Conservation (phyloP, 37 sponge, comb jelly and placozoan species). For the Ianthella basta region DNA sequence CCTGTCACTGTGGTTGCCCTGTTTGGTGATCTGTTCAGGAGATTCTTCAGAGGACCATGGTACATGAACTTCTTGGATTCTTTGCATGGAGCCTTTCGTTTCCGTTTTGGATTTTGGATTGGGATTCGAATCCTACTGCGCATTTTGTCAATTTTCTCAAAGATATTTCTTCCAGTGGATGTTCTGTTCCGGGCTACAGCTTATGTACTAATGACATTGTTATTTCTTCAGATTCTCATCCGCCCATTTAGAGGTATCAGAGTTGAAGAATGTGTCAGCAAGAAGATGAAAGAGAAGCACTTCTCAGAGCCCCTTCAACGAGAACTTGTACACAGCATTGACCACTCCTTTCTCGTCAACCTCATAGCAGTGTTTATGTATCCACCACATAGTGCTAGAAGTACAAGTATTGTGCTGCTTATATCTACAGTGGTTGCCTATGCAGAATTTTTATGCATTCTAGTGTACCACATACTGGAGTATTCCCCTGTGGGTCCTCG, state of each 20-base stretch:
- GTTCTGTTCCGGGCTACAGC: too few relatives aligned
- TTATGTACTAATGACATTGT: neutral
- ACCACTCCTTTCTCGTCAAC: neutral
- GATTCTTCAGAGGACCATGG: slow-evolving; percentile 18
- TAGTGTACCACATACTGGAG: slow-evolving; percentile 16
- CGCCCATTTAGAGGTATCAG: neutral
- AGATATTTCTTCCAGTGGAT: neutral
- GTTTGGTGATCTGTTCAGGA: slow-evolving; percentile 22
- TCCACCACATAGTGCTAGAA: neutral
- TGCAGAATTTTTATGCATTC: neutral
- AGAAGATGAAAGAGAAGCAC: slow-evolving; percentile 16
- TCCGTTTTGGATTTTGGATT: slow-evolving; percentile 34
- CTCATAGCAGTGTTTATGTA: neutral
- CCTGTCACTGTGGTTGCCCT: slow-evolving; percentile 17
- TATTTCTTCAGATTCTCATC: neutral
- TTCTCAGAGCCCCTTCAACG: neutral
- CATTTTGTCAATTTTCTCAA: neutral
- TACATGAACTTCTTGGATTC: slow-evolving; percentile 25
- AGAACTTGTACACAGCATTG: neutral
- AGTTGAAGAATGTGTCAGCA: neutral
- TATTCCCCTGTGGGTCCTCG: slow-evolving; percentile 6
- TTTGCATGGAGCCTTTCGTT: neutral
- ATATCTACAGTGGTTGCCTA: neutral
- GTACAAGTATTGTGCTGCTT: neutral
- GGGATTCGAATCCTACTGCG: slow-evolving; percentile 12